Evolutionary conservation across 2,888 invertebrate species (phyloP).

Genomic region (Callosobruchus maculatus): DNA sequence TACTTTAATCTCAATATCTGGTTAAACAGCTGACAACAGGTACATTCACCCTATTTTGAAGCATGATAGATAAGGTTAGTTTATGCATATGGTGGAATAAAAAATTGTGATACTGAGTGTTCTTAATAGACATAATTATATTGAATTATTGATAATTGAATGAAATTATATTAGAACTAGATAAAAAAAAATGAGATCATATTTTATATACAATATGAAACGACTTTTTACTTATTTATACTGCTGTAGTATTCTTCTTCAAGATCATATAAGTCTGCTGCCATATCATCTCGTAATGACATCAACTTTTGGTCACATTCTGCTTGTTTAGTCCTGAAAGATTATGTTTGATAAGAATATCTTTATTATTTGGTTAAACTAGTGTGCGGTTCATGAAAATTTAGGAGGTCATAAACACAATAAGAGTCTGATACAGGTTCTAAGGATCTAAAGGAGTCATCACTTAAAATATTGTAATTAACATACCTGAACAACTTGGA

Average conservation of each 20-base stretch:
- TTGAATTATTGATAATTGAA: no score
- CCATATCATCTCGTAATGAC: conserved; percentile 90
- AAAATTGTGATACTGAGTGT: not conserved
- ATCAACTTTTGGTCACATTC: conserved; percentile 93
- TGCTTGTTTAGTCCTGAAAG: conserved; percentile 74
- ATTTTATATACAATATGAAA: not conserved
- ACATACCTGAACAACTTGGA: conserved; percentile 69
- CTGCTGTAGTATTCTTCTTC: conserved; percentile 92
- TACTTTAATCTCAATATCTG: no score
- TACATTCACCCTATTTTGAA: no score
- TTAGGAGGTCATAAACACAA: no score
- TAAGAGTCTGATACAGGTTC: no score
- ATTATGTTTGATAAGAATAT: no score
- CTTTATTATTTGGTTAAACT: not conserved
- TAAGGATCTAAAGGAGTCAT: no score
- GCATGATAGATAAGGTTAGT: not conserved
- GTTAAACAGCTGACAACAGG: no score
- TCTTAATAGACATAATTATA: no score
- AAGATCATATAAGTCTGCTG: conserved; percentile 86
- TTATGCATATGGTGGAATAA: not conserved
- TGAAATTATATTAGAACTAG: no score
- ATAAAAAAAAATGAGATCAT: not conserved
- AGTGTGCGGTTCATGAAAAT: not conserved
- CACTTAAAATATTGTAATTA: not conserved
- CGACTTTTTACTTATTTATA: conserved; percentile 61